Evolutionary conservation across 2,888 invertebrate species (phyloP), one percentile per base, ranked within the genome.

Genomic region (Pheosia gnoma): DNA sequence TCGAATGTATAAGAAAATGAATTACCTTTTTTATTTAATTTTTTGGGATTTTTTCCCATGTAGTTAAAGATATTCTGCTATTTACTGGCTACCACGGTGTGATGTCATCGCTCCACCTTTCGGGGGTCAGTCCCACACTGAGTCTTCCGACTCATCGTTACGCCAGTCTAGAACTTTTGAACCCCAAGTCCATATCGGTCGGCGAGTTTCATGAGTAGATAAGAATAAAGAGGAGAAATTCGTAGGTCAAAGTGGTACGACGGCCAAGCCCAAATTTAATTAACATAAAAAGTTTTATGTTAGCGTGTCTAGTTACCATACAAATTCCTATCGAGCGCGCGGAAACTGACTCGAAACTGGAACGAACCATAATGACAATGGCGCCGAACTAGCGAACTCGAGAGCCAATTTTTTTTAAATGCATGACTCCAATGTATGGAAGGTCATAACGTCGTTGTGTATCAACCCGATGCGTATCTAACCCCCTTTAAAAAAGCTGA

Each of bases 371-470:
- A 84, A 86, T 78, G 77, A 86, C 86, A 86, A 86, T 84, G 72
- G 75, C 63, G 66, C 59, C 65, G 73, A 80, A 25, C 25, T 25
- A 25, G 25, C 82, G 82, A 82, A 81, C 80, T 83, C 79, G 78
- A 85, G 85, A 85, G 83, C 80, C 80, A 83, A 74, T 86, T 87
- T 89, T 86, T 89, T 83, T 80, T 61, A 80, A 86, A 87, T 85
- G 84, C 82, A 84, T 80, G 84, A 78, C 80, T 79, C 64, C 74
- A 77, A 78, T 79, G 80, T 74, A 79, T 82, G 84, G 81, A 87
- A 88, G 83, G 82, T 85, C 82, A 84, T 84, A 89, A 82, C 81
- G 77, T 80, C 74, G 78, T 72, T 79, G 80, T 81, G 80, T 80
- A 83, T 77, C 80, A 81, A 79, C 79, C 67, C 73, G 80, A 83